Percentiles rank a stretch among this genome's conserved stretches.
These are phyloP conservation scores for Adrianichthys oophorus DNA, from an alignment of 2,797 vertebrate species.

Conservation along the genomic window DNA sequence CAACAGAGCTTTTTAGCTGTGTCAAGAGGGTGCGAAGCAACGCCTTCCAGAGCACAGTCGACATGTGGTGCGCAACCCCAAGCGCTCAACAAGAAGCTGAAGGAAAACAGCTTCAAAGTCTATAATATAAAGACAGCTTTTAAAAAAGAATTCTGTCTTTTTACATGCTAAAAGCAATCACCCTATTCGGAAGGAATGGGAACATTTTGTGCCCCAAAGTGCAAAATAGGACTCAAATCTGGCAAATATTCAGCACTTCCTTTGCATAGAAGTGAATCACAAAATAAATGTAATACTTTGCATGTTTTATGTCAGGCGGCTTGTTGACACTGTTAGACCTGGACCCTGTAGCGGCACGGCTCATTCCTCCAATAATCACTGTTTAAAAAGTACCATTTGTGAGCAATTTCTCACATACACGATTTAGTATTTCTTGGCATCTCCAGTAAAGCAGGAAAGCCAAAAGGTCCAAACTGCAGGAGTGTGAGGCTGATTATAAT, in stretches of 20 bases:
- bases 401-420: slow-evolving; percentile 57
- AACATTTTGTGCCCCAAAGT: slow-evolving; percentile 16
- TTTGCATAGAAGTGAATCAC: slow-evolving; percentile 41
- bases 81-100: slow-evolving; percentile 25
- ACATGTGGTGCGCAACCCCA: slow-evolving; percentile 9
- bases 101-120: slow-evolving; percentile 27
- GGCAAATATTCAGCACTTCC: slow-evolving; percentile 18
- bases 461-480: slow-evolving; percentile 42
- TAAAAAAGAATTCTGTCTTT: no score
- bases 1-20: slow-evolving; percentile 16
- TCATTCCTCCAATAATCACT: slow-evolving; percentile 11
- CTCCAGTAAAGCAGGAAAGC: slow-evolving; percentile 13
- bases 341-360: slow-evolving; percentile 9
- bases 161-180: slow-evolving; percentile 20
- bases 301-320: slow-evolving; percentile 28
- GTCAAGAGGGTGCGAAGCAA: slow-evolving; percentile 39
- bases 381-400: slow-evolving; percentile 59
- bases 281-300: slow-evolving; percentile 25
- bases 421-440: slow-evolving; percentile 60
- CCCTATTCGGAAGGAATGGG: slow-evolving; percentile 5
- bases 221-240: slow-evolving; percentile 19
- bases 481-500: slow-evolving; percentile 55
- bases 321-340: slow-evolving; percentile 29
- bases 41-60: slow-evolving; percentile 22
- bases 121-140: slow-evolving; percentile 16